These are phyloP conservation scores for Sarcophaga peregrina DNA, from an alignment of 1,140 invertebrate species.

Conservation along the genomic window DNA sequence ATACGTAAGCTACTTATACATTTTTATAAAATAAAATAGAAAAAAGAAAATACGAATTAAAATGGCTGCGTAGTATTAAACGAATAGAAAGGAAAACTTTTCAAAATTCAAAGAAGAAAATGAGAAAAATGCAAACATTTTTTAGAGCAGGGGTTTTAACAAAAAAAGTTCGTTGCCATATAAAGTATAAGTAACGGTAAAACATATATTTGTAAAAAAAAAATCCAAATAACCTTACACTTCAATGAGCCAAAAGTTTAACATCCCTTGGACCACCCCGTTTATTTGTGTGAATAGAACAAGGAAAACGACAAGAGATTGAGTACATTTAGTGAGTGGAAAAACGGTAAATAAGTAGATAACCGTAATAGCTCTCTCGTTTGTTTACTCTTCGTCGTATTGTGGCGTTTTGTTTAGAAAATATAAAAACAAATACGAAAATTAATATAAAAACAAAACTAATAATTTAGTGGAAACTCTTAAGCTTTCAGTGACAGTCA, in stretches of 20 bases:
- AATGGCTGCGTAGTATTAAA: constrained; percentile 38
- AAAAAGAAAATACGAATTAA: constrained; percentile 8
- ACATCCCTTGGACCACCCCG: background rate
- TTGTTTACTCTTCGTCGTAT: too few species aligned
- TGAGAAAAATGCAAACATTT: constrained; percentile 20
- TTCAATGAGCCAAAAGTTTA: constrained; percentile 23
- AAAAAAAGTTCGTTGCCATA: constrained; percentile 40
- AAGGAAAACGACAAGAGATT: constrained; percentile 5
- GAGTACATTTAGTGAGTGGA: background rate
- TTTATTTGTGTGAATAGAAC: background rate
- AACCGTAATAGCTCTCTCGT: background rate
- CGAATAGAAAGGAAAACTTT: background rate
- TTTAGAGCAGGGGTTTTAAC: constrained; percentile 33
- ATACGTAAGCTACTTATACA: background rate
- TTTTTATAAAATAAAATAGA: constrained; percentile 11
- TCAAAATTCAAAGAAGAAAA: constrained; percentile 5
- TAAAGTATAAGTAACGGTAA: constrained; percentile 30
- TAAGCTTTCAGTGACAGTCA: background rate
- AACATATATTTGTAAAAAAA: background rate
- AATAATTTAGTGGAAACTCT: constrained; percentile 1
- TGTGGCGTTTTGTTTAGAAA: background rate
- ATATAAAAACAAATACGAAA: constrained; percentile 34
- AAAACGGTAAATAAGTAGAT: constrained; percentile 24
- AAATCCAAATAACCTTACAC: constrained; percentile 38
- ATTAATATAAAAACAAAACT: constrained; percentile 39